Percentiles rank a stretch among this genome's conserved stretches.
phyloP scores from a whole-genome alignment of 2,797 vertebrate species.

The Setipinna tenuifilis region DNA sequence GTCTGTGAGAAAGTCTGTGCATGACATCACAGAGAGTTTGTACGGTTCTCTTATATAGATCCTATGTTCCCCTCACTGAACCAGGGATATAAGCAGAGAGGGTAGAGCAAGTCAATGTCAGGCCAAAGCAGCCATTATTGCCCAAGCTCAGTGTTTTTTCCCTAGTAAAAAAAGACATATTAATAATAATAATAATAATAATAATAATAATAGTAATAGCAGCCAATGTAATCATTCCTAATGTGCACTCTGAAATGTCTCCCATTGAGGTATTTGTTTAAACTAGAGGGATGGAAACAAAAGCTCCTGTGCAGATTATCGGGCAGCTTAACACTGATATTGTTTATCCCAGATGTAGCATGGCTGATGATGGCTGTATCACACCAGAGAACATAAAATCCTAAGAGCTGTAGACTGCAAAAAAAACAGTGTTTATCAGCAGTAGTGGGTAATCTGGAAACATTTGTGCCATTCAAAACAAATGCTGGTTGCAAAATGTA shows the following conservation, averaged over 20 bases:
- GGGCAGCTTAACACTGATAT: slow-evolving; percentile 57
- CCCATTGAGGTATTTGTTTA: slow-evolving; percentile 56
- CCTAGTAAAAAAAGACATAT: neutral
- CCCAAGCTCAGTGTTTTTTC: slow-evolving; percentile 13
- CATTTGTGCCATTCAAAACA: slow-evolving; percentile 38
- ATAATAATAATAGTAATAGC: slow-evolving; percentile 14
- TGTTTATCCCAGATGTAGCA: slow-evolving; percentile 52
- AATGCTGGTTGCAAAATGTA: slow-evolving; percentile 15
- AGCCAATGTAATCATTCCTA: slow-evolving; percentile 59
- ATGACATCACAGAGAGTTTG: too few relatives aligned
- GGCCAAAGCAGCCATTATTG: slow-evolving; percentile 38
- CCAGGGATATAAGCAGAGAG: neutral
- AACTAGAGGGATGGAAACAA: slow-evolving; percentile 58
- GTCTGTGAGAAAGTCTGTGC: too few relatives aligned
- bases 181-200: slow-evolving; percentile 18
- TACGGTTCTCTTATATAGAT: too few relatives aligned
- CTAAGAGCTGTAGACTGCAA: slow-evolving; percentile 46
- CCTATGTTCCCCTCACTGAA: neutral
- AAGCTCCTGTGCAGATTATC: slow-evolving; percentile 56
- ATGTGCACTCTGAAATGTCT: slow-evolving; percentile 59
- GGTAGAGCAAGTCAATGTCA: neutral
- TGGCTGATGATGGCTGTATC: slow-evolving; percentile 44
- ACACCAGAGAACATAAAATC: slow-evolving; percentile 48
- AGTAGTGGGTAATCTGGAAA: slow-evolving; percentile 51
- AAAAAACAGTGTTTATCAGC: slow-evolving; percentile 41